Evolutionary conservation across 2,888 invertebrate species (phyloP).

Genomic region (Hyposoter dolosus): DNA sequence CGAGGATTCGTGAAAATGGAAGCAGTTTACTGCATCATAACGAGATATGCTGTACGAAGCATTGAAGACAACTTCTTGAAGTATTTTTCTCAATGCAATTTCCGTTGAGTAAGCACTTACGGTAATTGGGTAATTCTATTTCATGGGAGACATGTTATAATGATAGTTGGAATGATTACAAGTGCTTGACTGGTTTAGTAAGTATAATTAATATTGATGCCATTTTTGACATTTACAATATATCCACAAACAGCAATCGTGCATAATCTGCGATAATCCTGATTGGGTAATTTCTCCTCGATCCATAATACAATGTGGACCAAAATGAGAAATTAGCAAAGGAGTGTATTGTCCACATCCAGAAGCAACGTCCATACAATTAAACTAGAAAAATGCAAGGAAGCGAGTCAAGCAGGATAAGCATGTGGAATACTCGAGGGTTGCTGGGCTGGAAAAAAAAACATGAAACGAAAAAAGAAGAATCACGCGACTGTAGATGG

Average conservation of each 20-base stretch:
- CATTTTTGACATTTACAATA: neutral
- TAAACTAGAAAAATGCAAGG: conserved; percentile 45
- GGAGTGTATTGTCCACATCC: neutral
- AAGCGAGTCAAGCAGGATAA: conserved; percentile 55
- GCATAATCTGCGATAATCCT: neutral
- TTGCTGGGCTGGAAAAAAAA: conserved; percentile 39
- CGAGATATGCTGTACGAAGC: conserved; percentile 1
- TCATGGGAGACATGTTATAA: neutral
- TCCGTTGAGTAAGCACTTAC: neutral
- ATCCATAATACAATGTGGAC: neutral
- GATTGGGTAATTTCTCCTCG: conserved; percentile 28
- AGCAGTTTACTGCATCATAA: conserved; percentile 35
- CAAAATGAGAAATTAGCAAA: neutral
- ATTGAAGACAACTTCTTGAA: neutral
- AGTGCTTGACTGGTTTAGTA: neutral
- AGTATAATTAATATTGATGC: neutral
- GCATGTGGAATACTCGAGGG: conserved; percentile 25
- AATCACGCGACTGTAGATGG: conserved; percentile 32
- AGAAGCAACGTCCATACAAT: conserved; percentile 14
- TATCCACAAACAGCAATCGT: neutral
- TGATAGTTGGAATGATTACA: neutral
- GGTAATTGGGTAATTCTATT: neutral
- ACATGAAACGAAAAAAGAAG: conserved; percentile 45
- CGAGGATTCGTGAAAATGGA: conserved; percentile 31
- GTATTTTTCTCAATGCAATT: conserved; percentile 14